A percentile compares a stretch with the other conserved stretches of the same genome.
Evolutionary conservation across 2,888 invertebrate genomes (phyloP).

Genomic region (Limnephilus rhombicus): DNA sequence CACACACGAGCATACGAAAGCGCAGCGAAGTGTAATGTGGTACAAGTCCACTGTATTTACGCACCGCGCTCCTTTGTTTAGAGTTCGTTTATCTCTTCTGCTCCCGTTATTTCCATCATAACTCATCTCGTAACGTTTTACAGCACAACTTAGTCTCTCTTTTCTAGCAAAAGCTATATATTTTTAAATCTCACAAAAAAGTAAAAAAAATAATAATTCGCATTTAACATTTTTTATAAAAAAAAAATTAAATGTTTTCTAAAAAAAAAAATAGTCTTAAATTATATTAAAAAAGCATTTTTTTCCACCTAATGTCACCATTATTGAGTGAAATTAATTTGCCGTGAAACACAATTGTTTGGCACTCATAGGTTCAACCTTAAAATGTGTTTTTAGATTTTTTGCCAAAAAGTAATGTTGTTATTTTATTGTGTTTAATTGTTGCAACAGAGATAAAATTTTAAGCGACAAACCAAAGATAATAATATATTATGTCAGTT

Average conservation of each 20-base stretch:
- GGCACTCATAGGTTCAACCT: too few relatives aligned
- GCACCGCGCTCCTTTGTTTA: constrained; percentile 44
- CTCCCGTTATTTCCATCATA: constrained; percentile 40
- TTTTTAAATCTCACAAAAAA: background rate
- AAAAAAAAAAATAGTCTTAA: too few relatives aligned
- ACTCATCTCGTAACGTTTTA: background rate
- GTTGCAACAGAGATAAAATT: too few relatives aligned
- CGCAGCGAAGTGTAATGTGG: constrained; percentile 10
- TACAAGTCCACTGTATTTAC: constrained; percentile 42
- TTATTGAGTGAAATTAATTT: too few relatives aligned
- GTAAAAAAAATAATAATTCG: background rate
- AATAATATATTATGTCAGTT: background rate
- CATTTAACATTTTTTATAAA: background rate
- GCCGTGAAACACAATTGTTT: too few relatives aligned
- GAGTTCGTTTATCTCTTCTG: constrained; percentile 44
- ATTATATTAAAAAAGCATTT: too few relatives aligned
- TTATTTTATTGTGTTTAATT: too few relatives aligned
- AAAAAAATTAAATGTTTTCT: too few relatives aligned
- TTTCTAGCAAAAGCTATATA: background rate
- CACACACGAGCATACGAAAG: background rate
- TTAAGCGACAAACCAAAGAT: too few relatives aligned
- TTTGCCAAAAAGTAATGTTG: too few relatives aligned
- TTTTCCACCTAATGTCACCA: too few relatives aligned
- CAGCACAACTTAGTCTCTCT: background rate
- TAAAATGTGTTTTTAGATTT: too few relatives aligned